Base-by-base conservation (phyloP, 92 coral and sea anemone species). In the Actinernus sp. region DNA sequence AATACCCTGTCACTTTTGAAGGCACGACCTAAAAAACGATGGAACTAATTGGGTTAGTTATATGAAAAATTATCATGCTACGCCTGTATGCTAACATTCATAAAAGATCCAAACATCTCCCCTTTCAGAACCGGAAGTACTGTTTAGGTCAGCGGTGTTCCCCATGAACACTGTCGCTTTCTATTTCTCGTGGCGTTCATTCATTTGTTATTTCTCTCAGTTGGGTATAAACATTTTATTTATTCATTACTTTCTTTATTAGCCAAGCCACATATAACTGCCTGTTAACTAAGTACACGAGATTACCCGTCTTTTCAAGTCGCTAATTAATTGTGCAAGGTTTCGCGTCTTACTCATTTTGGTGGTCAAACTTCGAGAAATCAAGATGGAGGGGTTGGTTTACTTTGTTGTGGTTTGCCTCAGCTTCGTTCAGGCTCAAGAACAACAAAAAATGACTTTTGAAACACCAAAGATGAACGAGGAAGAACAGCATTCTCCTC, bases 381-480 rank as follows among this genome's bases (percentile, higher is more conserved):
- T 32, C 36, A 26, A 19, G 9, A 66, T 83, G 79, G 46, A 57
- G 45, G 31, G 30, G 21, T 14, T 34, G 39, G 14, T 65, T 23
- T 33, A 50, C 3, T 16, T 83, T 34, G 74, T 61, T 17, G 9
- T 55, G 2, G 12, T 58, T 7, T 31, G 61, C 17, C 34, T 59
- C 11, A 38, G 38, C 9, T 38, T 63, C 46, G 78, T 63, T 13
- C 23, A 16, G 26, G 65, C 78, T 26, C 65, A 61, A 18, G 79
- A 77, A 39, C 84, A 73, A 12, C 73, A 87, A 48, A 97, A 97
- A 22, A 95, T 95, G 99, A 82, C 92, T 26, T 95, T 95, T 81
- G 97, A 95, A 68, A 95, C 99, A 17, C 97, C 99, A 2, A 87
- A 80, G 46, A 78, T 95, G 92, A 91, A 61, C 51, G 99, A 95